Percentiles rank a stretch among this genome's conserved stretches.
phyloP scores from a whole-genome alignment of 1,140 invertebrate species.

The Drosophila ohnishii region DNA sequence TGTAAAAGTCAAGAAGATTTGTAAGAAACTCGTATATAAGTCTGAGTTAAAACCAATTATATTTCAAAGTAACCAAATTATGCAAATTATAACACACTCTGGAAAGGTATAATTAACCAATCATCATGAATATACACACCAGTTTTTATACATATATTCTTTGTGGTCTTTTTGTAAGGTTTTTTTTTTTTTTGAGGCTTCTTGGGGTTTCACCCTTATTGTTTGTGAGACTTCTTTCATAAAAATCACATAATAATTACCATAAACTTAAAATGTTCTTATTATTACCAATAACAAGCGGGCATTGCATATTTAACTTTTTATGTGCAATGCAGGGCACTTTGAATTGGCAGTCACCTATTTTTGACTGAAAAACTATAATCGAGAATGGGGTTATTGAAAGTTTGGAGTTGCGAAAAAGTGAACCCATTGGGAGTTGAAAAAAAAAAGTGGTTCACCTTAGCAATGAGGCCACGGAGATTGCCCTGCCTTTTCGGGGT shows the following conservation, averaged over 20 bases:
- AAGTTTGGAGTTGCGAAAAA: slow-evolving; percentile 1
- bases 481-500: slow-evolving; percentile 9
- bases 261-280: neutral
- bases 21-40: neutral
- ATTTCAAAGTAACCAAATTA: slow-evolving; percentile 2
- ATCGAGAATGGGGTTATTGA: slow-evolving; percentile 8
- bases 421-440: neutral
- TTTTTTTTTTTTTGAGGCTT: slow-evolving; percentile 3
- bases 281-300: neutral
- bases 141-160: neutral
- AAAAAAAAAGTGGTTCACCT: slow-evolving; percentile 2
- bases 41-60: neutral
- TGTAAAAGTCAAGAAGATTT: neutral
- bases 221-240: neutral
- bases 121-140: slow-evolving; percentile 1
- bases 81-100: slow-evolving; percentile 4
- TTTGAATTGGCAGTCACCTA: slow-evolving; percentile 3
- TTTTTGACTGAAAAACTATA: neutral
- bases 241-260: slow-evolving; percentile 2
- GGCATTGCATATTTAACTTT: neutral
- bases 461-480: slow-evolving; percentile 8
- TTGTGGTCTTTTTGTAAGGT: neutral
- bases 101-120: slow-evolving; percentile 5
- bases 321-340: slow-evolving; percentile 2
- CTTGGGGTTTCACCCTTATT: neutral